Conservation (phyloP, 2,797 vertebrate genomes). For the Melanotaenia nigrans region DNA sequence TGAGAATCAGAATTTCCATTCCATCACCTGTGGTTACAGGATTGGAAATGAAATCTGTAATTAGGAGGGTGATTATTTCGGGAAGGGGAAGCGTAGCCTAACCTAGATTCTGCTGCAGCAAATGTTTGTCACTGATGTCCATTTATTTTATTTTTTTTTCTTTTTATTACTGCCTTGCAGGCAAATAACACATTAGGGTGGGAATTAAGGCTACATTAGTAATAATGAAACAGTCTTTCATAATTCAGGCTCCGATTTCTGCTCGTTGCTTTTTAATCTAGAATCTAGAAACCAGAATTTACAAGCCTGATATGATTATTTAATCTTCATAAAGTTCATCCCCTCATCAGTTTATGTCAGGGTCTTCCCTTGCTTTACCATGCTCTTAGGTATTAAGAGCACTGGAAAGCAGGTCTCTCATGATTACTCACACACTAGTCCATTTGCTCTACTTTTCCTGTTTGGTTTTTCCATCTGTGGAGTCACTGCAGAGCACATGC, state of each 20-base stretch:
- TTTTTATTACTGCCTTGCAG: conserved; percentile 23
- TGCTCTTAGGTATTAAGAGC: conserved; percentile 66
- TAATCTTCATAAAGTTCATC: conserved; percentile 49
- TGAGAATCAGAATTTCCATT: conserved; percentile 50
- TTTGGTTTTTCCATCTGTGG: conserved; percentile 66
- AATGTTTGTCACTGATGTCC: conserved; percentile 15
- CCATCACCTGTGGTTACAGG: conserved; percentile 29
- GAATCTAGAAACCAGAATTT: conserved; percentile 5
- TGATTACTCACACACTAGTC: conserved; percentile 47
- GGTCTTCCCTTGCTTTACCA: conserved; percentile 39
- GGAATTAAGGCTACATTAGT: conserved; percentile 29
- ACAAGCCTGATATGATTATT: conserved; percentile 18
- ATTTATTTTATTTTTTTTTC: neutral
- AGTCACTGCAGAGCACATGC: conserved; percentile 63
- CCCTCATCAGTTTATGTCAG: conserved; percentile 14
- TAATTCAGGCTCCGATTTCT: conserved; percentile 1
- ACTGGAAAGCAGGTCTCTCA: conserved; percentile 54
- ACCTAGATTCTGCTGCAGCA: conserved; percentile 53
- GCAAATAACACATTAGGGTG: conserved; percentile 52
- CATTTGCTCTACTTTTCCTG: conserved; percentile 72
- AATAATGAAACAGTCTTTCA: conserved; percentile 20
- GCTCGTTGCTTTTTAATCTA: conserved; percentile 6
- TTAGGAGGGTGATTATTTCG: conserved; percentile 54
- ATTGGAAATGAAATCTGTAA: conserved; percentile 61
- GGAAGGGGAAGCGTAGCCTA: conserved; percentile 34